Conservation (phyloP, 2,113 vertebrate species). For the Tricholaema leucomelas region DNA sequence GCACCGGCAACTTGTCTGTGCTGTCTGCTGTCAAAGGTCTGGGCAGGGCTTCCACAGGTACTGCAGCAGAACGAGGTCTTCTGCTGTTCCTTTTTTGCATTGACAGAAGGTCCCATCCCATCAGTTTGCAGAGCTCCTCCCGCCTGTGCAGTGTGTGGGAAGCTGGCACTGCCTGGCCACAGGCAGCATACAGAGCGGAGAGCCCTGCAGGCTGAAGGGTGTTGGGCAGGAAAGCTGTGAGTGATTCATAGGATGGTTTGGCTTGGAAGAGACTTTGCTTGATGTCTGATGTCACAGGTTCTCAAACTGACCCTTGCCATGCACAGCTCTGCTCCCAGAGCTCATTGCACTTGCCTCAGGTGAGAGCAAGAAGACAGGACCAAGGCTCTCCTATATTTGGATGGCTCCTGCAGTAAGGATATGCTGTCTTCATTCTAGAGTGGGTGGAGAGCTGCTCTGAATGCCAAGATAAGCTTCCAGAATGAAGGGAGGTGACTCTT, state of each 20-base stretch:
- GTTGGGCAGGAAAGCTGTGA: neutral
- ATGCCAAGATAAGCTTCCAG: neutral
- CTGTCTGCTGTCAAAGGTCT: neutral
- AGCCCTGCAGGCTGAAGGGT: neutral
- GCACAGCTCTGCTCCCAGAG: neutral
- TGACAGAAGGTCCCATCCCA: neutral
- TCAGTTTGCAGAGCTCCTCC: neutral
- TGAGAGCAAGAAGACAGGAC: neutral
- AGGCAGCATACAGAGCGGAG: neutral
- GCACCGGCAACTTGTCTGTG: neutral
- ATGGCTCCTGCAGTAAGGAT: slow-evolving; percentile 4
- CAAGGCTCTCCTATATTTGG: neutral
- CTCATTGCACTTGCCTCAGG: neutral
- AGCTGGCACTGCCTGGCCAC: neutral
- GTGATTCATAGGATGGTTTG: neutral
- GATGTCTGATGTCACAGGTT: neutral
- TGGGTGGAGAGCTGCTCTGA: neutral
- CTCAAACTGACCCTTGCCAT: neutral
- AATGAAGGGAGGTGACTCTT: neutral
- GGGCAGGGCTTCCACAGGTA: neutral
- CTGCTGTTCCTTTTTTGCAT: neutral
- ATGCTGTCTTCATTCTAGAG: neutral
- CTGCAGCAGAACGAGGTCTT: neutral
- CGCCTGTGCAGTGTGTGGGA: neutral
- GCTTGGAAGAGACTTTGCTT: neutral